Evolutionary conservation across 1,140 invertebrate genomes (phyloP), one percentile per base, ranked within the genome.

Genomic region (Geopemphigus sp.): DNA sequence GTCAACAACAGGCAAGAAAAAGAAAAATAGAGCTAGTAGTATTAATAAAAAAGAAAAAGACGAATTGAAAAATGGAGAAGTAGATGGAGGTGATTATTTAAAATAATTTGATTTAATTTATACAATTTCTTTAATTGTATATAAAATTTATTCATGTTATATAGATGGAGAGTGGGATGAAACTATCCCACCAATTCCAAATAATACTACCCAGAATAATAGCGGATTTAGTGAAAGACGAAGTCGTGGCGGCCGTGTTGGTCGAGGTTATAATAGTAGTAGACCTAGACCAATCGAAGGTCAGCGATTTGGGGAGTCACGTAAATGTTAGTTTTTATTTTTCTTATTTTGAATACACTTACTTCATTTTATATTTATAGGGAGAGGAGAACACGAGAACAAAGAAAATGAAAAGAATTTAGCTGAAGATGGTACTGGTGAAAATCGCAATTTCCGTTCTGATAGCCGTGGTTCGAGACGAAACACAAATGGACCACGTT

Each of bases 1-100:
- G 92, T 89, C 91, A 83, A 92, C 90, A 73, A 90, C 89, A 26
- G 87, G 93, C 32, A 95, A 95, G 86, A 95, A 95, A 87, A 94
- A 94, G 87, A 96, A 94, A 87, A 81, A 81, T 50, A 47, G 73
- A 92, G 90, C 84, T 88, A 90, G 80, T 29, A 81, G 57, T 32
- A 82, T 82, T 15, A 82, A 82, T 45, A 80, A 74, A 57, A 82
- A 81, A 59, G 80, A 82, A 15, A 76, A 59, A 78, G 73, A 83
- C 70, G 66, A 82, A 81, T n/a, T 82, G 88, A 90, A 83, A 80
- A 81, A 63, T 2, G 74, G 74, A 47, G 74, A 78, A 24, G 45
- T 12, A 32, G 74, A 78, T 29, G 57, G 72, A 39, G 70, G 54
- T 76, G 8, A 14, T 39, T 56, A 73, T n/a, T 56, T 8, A 29